These are phyloP conservation scores for Theropithecus gelada DNA, from an alignment of 2,113 vertebrate genomes.

Conservation along the genomic window DNA sequence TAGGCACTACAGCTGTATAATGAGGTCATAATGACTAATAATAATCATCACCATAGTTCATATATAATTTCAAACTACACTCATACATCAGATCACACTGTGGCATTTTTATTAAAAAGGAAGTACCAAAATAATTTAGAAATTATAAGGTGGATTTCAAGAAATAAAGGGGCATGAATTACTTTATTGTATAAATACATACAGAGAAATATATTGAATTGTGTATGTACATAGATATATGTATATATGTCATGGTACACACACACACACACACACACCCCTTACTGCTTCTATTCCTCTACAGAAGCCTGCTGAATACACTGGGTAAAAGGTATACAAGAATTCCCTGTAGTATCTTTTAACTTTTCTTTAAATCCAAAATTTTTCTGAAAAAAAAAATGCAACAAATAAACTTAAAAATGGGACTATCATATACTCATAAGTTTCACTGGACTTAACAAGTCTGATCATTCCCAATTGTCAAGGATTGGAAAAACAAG, in stretches of 20 bases:
- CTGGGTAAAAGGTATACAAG: not conserved
- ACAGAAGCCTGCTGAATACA: not conserved
- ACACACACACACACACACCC: not conserved
- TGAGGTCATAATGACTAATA: constrained; percentile 48
- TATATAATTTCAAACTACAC: constrained; percentile 33
- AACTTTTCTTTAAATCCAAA: not conserved
- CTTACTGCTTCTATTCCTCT: not conserved
- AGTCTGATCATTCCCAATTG: not conserved
- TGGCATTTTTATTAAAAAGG: constrained; percentile 10
- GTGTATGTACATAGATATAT: not conserved
- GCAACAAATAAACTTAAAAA: not conserved
- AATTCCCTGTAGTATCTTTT: not conserved
- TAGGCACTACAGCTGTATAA: constrained; percentile 22
- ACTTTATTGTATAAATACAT: constrained; percentile 12
- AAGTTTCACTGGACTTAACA: not conserved
- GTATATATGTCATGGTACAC: not conserved
- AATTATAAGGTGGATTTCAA: constrained; percentile 25
- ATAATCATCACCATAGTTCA: constrained; percentile 47
- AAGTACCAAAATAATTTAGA: constrained; percentile 42
- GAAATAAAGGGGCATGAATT: not conserved
- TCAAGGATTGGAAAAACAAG: not conserved
- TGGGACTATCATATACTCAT: not conserved
- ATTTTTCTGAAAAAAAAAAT: not conserved
- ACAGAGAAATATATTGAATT: no score
- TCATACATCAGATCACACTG: not conserved